A percentile compares a stretch with the other conserved stretches of the same genome.
Conservation (phyloP, 2,888 invertebrate genomes). For the Gandaritis pyraliata region DNA sequence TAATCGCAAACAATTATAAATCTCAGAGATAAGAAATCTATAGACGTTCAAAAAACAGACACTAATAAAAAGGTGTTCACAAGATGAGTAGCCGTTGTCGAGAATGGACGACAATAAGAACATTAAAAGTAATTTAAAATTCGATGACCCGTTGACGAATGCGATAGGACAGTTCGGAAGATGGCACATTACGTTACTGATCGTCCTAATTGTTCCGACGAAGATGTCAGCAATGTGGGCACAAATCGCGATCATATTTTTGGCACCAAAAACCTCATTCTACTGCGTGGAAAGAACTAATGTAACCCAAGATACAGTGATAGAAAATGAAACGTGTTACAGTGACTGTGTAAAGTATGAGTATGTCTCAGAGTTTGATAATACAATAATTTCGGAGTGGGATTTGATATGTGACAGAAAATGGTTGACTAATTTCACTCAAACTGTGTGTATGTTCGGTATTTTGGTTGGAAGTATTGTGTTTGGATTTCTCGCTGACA, state of each 20-base stretch:
- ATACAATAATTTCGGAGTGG: conserved; percentile 89
- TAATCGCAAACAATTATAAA: conserved; percentile 15
- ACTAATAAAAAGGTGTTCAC: background rate
- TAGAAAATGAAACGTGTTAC: conserved; percentile 73
- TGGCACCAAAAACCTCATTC: conserved; percentile 85
- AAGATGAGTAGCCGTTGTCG: background rate
- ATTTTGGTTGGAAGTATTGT: conserved; percentile 87
- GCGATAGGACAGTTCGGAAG: conserved; percentile 77
- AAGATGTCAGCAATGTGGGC: conserved; percentile 89
- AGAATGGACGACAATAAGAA: conserved; percentile 18
- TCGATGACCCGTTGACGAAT: conserved; percentile 23
- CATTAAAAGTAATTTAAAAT: conserved; percentile 1
- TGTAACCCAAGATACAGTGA: conserved; percentile 32
- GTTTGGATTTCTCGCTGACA: conserved; percentile 88
- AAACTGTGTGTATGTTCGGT: conserved; percentile 88
- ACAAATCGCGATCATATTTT: conserved; percentile 87
- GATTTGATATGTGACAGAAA: conserved; percentile 86
- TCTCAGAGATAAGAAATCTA: conserved; percentile 25
- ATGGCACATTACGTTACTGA: conserved; percentile 86
- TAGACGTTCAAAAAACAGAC: background rate
- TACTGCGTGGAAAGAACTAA: conserved; percentile 63
- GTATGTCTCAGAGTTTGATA: conserved; percentile 85
- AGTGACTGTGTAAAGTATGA: conserved; percentile 78
- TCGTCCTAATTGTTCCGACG: conserved; percentile 83
- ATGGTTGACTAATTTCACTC: conserved; percentile 86